Base-by-base conservation (phyloP, 1,140 invertebrate species). In the Penaeus vannamei region DNA sequence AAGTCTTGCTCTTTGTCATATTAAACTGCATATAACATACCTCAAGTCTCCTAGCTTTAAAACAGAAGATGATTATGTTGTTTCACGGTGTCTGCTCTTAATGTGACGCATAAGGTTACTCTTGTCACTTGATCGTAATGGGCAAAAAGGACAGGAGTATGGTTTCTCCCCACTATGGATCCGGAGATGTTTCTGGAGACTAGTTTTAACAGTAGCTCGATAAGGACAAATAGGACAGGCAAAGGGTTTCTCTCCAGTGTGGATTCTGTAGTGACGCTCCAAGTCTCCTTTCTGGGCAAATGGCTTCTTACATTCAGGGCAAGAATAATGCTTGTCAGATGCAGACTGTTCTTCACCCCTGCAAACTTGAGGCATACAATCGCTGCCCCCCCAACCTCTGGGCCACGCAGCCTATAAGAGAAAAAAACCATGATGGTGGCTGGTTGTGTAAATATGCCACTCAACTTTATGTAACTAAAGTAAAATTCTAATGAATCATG, bases 201-300 rank as follows among this genome's bases (percentile, higher is more conserved):
- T 84, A 29, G 81, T 89, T 61, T 89, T 89, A n/a, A 84, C 81
- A 23, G 87, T 77, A 20, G 87, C 87, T 77, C 87, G 81, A 77
- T 89, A 89, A n/a, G 87, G 87, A 79, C 87, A 89, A 42, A 89
- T 42, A n/a, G 87, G 69, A 64, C 87, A 89, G 5, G 87, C 81
- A 60, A 84, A 89, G 79, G 87, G 87, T 60, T 89, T 89, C 72
- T 89, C 87, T 42, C 87, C 87, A n/a, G 87, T 89, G 81, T 89
- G 87, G 59, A 84, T 89, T 61, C 87, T 42, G 66, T 84, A 84
- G 69, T 89, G 87, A 22, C 87, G 87, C 36, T 89, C 87, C 66
- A 89, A 84, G 69, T 89, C 87, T 46, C 82, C 66, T 60, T 89
- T 89, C 26, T 84, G 81, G 66, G 82, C 23, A 84, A 89, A 89